Evolutionary conservation across 2,888 invertebrate species (phyloP), one percentile per base, ranked within the genome.

Genomic region (Mamestra brassicae): DNA sequence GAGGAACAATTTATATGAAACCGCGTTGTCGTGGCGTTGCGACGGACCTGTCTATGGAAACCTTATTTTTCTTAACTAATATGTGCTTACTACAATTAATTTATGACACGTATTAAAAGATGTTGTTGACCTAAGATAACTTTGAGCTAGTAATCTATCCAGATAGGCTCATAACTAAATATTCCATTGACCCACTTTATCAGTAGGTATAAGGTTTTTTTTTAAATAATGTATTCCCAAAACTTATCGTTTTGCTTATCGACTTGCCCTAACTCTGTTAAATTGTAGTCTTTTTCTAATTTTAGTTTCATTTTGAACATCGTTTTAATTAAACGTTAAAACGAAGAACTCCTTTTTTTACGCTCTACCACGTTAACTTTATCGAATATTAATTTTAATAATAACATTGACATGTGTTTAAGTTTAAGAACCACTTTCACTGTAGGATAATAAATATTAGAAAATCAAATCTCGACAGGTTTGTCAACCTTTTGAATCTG

Each of bases 371-470:
- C 34, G 34, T 13, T 57, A 15, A 54, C 13, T 45, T 36, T 52
- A 42, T 38, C 36, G 26, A 52, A 60, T 11, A 47, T 67, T 36
- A 42, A 67, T 54, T 52, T 45, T 26, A 34, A 42, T 58, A 11
- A 38, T 52, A 52, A 52, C 52, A 4, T 17, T 52, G 17, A 47
- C 38, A 15, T 54, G 15, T n/a, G 13, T 50, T 60, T 17, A 26
- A 42, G n/a, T 54, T 45, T 57, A 55, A 58, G 11, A 71, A 50
- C 78, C 38, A 83, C 78, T 83, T 80, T 78, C 83, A 67, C 71
- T 38, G 11, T 4, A 63, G 36, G 15, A 61, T 82, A 45, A 50
- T 68, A 64, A 36, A 55, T 38, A 52, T 64, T 34, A 77, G 3
- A 67, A 67, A 55, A 17, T 76, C 5, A 58, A 65, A 54, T 15